Evolutionary conservation across 2,797 vertebrate species (phyloP).

Genomic region (Chaunax sp.): DNA sequence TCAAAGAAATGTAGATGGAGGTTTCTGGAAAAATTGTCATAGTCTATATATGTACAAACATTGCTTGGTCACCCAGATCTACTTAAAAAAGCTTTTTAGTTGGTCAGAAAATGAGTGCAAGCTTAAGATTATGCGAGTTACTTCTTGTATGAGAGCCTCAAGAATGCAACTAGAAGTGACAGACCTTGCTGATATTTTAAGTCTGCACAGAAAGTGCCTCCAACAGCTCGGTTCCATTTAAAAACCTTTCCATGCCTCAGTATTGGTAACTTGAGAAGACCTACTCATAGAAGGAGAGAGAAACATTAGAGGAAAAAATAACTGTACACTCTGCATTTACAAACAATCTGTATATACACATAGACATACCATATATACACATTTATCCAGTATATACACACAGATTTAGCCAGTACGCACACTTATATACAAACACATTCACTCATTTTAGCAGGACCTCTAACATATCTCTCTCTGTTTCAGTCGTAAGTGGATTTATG

Average conservation of each 20-base stretch:
- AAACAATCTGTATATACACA: conserved; percentile 86
- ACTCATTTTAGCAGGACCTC: conserved; percentile 80
- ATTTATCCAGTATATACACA: conserved; percentile 85
- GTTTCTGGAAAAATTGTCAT: conserved; percentile 72
- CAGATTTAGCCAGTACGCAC: conserved; percentile 77
- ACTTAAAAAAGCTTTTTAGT: conserved; percentile 84
- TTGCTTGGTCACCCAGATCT: conserved; percentile 85
- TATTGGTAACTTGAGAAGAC: conserved; percentile 74
- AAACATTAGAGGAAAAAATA: conserved; percentile 82
- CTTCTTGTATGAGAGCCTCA: conserved; percentile 72
- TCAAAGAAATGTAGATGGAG: conserved; percentile 77
- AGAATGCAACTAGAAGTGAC: conserved; percentile 75
- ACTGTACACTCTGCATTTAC: conserved; percentile 87
- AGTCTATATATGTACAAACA: conserved; percentile 86
- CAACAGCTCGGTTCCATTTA: conserved; percentile 71
- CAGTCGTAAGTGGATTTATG: conserved; percentile 64
- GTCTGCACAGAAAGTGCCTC: conserved; percentile 80
- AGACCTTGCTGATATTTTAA: conserved; percentile 74
- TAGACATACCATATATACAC: conserved; percentile 83
- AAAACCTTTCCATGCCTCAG: conserved; percentile 74
- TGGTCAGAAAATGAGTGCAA: conserved; percentile 85
- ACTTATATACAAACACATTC: conserved; percentile 83
- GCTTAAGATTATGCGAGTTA: conserved; percentile 76
- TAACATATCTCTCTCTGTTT: conserved; percentile 81
- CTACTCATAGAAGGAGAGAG: conserved; percentile 79